A percentile compares a stretch with the other conserved stretches of the same genome.
Conservation (phyloP, 1,140 invertebrate species). For the Odontomachus brunneus region DNA sequence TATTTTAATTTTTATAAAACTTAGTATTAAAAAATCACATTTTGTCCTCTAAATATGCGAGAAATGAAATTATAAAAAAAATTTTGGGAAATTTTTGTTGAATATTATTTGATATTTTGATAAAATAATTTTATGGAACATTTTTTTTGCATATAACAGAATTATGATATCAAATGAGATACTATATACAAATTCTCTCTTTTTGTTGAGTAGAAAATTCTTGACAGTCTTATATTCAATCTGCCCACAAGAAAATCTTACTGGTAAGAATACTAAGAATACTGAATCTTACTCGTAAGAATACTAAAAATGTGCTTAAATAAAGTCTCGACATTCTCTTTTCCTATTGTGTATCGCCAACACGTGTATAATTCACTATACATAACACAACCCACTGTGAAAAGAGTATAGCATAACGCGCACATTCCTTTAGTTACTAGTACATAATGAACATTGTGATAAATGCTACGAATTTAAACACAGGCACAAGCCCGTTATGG, state of each 20-base stretch:
- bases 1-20: not conserved
- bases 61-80: no score
- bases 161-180: not conserved
- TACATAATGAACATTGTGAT: not conserved
- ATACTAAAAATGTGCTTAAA: no score
- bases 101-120: not conserved
- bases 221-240: not conserved
- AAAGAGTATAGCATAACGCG: not conserved
- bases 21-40: not conserved
- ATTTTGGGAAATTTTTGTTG: conserved; percentile 1
- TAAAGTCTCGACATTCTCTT: not conserved
- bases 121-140: not conserved
- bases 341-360: no score
- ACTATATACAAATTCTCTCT: no score
- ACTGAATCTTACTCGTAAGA: no score
- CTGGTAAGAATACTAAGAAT: no score
- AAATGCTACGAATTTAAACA: conserved; percentile 20
- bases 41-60: not conserved
- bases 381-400: not conserved
- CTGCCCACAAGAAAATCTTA: not conserved
- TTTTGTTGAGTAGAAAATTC: not conserved
- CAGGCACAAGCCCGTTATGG: conserved; percentile 24
- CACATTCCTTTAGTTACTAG: not conserved
- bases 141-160: no score
- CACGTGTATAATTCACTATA: no score